Percentiles rank a stretch among this genome's conserved stretches.
Conservation (phyloP, 2,797 vertebrate species). For the Pyrocephalus nanus region DNA sequence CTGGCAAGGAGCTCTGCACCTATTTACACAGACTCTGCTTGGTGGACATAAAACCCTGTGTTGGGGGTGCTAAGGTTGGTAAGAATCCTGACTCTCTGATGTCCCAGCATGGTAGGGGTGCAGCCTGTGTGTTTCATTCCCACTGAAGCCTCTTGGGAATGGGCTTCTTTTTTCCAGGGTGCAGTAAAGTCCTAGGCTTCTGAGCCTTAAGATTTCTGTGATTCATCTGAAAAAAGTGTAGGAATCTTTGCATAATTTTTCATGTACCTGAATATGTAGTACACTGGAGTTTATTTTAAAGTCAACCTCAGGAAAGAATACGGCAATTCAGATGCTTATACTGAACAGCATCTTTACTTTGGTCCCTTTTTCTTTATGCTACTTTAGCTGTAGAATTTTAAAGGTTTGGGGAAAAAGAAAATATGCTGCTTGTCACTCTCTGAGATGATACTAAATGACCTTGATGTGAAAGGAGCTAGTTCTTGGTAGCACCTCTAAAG, state of each 20-base stretch:
- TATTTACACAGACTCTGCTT: not conserved
- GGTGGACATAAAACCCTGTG: not conserved
- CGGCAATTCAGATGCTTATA: not conserved
- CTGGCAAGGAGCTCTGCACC: not conserved
- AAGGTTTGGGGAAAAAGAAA: not conserved
- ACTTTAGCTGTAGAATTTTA: not conserved
- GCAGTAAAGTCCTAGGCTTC: not conserved
- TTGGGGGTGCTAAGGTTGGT: rapidly evolving
- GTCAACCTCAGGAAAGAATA: not conserved
- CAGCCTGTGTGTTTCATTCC: rapidly evolving
- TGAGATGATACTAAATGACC: not conserved
- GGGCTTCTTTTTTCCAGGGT: not conserved
- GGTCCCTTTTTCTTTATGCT: not conserved
- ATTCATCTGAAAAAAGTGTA: not conserved
- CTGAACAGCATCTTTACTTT: not conserved
- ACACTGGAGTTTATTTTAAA: not conserved
- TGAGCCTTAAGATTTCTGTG: not conserved
- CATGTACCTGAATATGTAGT: not conserved
- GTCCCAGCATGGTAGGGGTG: not conserved
- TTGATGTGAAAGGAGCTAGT: not conserved
- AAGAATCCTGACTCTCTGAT: not conserved
- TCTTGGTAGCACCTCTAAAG: not conserved
- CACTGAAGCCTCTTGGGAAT: not conserved
- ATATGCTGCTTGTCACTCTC: not conserved
- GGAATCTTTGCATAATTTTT: not conserved